These are phyloP conservation scores for Quadriops clusia DNA, from an alignment of 2,888 invertebrate genomes.

Conservation along the genomic window DNA sequence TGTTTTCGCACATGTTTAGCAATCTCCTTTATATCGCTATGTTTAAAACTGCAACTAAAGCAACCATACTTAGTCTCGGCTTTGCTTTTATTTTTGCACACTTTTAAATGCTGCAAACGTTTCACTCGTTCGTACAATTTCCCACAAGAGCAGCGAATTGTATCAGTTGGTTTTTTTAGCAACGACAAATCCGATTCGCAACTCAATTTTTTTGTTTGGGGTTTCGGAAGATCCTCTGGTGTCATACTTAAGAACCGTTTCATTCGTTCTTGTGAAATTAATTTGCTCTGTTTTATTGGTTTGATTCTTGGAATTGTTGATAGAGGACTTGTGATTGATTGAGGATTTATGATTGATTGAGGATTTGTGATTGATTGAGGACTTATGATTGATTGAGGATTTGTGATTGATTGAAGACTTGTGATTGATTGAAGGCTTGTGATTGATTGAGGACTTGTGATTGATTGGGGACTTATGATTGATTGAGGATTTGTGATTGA, in stretches of 20 bases:
- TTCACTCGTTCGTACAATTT: conserved; percentile 24
- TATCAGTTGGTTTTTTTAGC: conserved; percentile 26
- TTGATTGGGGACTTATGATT: too few relatives aligned
- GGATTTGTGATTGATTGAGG: too few relatives aligned
- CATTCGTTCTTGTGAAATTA: conserved; percentile 45
- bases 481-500: too few relatives aligned
- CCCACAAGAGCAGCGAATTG: conserved; percentile 28
- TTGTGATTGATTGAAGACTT: too few relatives aligned
- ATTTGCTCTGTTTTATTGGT: too few relatives aligned
- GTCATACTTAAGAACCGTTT: conserved; percentile 28
- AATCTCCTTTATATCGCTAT: conserved; percentile 23
- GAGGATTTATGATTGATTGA: too few relatives aligned
- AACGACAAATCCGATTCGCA: conserved; percentile 22
- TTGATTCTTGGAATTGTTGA: too few relatives aligned
- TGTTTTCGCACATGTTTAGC: conserved; percentile 22
- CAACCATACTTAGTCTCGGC: conserved; percentile 25
- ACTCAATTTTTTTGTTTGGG: conserved; percentile 17
- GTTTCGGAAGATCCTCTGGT: conserved; percentile 20
- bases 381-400: too few relatives aligned
- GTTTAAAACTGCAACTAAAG: conserved; percentile 27
- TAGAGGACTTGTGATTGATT: too few relatives aligned
- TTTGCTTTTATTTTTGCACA: conserved; percentile 22
- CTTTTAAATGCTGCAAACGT: conserved; percentile 22
- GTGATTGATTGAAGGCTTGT: too few relatives aligned
- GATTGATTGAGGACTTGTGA: too few relatives aligned